These are phyloP conservation scores for Cyprinodon tularosa DNA, from an alignment of 2,113 vertebrate species.

Conservation along the genomic window DNA sequence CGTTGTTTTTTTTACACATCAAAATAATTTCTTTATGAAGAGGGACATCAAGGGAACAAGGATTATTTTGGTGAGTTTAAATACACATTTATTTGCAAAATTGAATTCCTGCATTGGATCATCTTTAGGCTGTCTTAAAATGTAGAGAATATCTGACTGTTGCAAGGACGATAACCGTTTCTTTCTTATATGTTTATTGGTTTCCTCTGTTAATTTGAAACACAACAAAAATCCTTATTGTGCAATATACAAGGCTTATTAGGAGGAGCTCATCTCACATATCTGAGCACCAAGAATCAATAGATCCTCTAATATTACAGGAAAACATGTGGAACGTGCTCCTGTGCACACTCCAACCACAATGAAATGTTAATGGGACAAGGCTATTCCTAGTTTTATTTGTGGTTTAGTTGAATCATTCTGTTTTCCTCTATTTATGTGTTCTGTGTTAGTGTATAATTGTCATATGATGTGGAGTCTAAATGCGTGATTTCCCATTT, in stretches of 20 bases:
- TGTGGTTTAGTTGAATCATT: not conserved
- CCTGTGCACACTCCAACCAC: not conserved
- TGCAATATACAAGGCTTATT: not conserved
- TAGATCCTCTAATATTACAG: slow-evolving; percentile 29
- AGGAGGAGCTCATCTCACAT: not conserved
- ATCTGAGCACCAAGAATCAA: slow-evolving; percentile 32
- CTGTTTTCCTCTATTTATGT: slow-evolving; percentile 12
- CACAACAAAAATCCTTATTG: not conserved
- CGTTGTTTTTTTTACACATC: too few species aligned
- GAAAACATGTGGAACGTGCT: not conserved
- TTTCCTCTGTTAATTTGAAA: not conserved
- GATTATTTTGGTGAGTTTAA: not conserved
- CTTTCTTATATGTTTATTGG: not conserved
- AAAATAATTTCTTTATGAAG: too few species aligned
- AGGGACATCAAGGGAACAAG: too few species aligned
- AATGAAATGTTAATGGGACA: not conserved
- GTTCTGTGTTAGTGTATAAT: not conserved
- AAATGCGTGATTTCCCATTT: slow-evolving; percentile 47
- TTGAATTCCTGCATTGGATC: not conserved
- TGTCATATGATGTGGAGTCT: slow-evolving; percentile 8
- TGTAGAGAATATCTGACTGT: not conserved
- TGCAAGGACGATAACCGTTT: not conserved
- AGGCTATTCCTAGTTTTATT: not conserved
- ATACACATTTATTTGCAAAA: not conserved
- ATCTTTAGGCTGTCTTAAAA: not conserved